Percentiles rank a stretch among this genome's conserved stretches.
Conservation (phyloP, 1,140 invertebrate genomes). For the Bathynomus jamesi region DNA sequence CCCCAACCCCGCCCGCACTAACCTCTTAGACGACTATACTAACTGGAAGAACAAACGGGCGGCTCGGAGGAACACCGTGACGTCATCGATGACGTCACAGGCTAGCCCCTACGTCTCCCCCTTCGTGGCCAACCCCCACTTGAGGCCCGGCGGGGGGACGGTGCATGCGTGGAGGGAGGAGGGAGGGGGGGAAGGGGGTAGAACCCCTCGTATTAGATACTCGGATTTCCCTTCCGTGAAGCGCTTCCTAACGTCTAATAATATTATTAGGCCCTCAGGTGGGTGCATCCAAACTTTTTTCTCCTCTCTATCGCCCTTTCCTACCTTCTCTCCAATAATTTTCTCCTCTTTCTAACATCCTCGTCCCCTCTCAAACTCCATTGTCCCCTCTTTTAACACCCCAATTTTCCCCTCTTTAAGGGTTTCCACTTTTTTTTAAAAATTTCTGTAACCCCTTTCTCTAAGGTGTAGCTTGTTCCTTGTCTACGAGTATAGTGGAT, state of each 20-base stretch:
- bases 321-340: too few species aligned
- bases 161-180: slow-evolving; percentile 3
- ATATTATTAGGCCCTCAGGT: not conserved
- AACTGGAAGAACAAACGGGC: not conserved
- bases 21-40: not conserved
- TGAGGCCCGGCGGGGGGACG: not conserved
- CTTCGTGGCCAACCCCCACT: not conserved
- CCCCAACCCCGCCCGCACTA: not conserved
- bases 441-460: too few species aligned
- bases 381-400: too few species aligned
- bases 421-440: too few species aligned
- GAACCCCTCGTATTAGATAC: not conserved
- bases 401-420: too few species aligned
- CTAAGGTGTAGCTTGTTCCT: too few species aligned
- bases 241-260: not conserved
- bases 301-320: too few species aligned
- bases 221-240: not conserved
- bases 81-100: not conserved
- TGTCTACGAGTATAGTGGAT: too few species aligned
- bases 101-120: not conserved
- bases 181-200: not conserved
- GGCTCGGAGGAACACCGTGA: not conserved
- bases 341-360: too few species aligned
- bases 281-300: too few species aligned
- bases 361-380: too few species aligned